Percentiles rank a stretch among this genome's conserved stretches.
Conservation (phyloP, 2,888 invertebrate genomes). For the Stenurella melanura region DNA sequence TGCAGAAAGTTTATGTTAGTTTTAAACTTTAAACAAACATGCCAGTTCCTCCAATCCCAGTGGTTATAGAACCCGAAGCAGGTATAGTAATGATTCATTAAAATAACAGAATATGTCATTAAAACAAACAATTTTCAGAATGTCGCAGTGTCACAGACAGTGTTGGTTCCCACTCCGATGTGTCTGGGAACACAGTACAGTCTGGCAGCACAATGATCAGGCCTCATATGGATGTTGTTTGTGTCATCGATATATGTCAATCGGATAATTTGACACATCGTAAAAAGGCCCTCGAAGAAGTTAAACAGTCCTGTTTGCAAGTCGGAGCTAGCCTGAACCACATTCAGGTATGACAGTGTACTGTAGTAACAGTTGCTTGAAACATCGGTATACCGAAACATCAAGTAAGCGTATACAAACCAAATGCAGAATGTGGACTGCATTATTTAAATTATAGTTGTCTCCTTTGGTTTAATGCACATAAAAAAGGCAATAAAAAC, state of each 20-base stretch:
- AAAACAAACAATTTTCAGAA: conserved; percentile 62
- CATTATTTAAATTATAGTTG: too few species aligned
- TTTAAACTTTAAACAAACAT: conserved; percentile 60
- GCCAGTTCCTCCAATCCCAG: conserved; percentile 64
- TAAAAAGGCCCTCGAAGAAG: conserved; percentile 89
- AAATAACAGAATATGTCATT: conserved; percentile 55
- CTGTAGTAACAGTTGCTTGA: not conserved
- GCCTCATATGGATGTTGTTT: conserved; percentile 90
- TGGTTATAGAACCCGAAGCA: conserved; percentile 66
- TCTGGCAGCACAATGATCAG: conserved; percentile 70
- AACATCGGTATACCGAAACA: too few species aligned
- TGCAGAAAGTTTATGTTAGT: conserved; percentile 48
- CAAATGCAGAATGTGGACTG: too few species aligned
- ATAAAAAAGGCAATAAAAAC: too few species aligned
- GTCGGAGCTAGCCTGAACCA: conserved; percentile 89
- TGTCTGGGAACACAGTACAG: conserved; percentile 75
- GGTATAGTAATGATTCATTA: conserved; percentile 64
- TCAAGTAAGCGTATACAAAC: too few species aligned
- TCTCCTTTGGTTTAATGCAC: too few species aligned
- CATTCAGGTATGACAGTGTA: conserved; percentile 81
- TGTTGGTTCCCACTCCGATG: conserved; percentile 79
- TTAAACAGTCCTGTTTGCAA: conserved; percentile 85
- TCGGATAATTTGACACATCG: conserved; percentile 83
- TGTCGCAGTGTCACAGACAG: conserved; percentile 77
- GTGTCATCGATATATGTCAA: conserved; percentile 87